Base-by-base conservation (phyloP, 1,140 invertebrate species). In the Caerostris darwini region DNA sequence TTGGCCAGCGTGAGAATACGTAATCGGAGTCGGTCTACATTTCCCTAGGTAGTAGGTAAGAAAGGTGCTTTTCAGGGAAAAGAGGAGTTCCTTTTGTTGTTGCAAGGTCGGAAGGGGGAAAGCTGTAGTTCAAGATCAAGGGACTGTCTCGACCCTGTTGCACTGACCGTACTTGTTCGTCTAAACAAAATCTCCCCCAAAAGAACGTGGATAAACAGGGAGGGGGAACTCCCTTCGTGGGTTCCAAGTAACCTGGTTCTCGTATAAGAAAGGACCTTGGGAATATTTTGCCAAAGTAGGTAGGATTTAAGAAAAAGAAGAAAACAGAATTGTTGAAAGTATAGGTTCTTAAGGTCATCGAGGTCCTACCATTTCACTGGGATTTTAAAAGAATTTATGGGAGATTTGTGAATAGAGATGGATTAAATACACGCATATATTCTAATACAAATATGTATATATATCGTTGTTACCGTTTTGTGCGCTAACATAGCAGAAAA, bases 261-360 rank as follows among this genome's bases (percentile, higher is more conserved):
- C 64, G 58, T 34, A 34, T 83, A 14, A 14, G 19, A 54, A 50
- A 54, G 12, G 34, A 71, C 56, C 69, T 88, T 89, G 92, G 92
- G 92, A 93, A 87, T 93, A 88, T 93, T 93, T 93, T 88, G 85
- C 5, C 34, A 53, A 56, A 67, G 85, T 85, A 56, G 53, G 86
- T 19, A 17, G n/a, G 54, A 71, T 77, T 17, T 12, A 87, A 87
- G 92, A 93, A 71, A 87, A 14, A 53, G 82, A 7, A 59, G 57
- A 85, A 92, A 88, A 93, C 69, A 93, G 59, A 88, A 81, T 93
- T 93, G 71, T 83, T 90, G 89, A 58, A 17, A 67, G 81, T 53
- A 83, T 81, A 81, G 90, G 90, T 77, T 90, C 64, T 82, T 54
- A n/a, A 54, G 91, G 91, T 93, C 82, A 93, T n/a, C n/a, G 61